Evolutionary conservation across 2,888 invertebrate genomes (phyloP), one percentile per base, ranked within the genome.

Genomic region (Ariolimax columbianus): DNA sequence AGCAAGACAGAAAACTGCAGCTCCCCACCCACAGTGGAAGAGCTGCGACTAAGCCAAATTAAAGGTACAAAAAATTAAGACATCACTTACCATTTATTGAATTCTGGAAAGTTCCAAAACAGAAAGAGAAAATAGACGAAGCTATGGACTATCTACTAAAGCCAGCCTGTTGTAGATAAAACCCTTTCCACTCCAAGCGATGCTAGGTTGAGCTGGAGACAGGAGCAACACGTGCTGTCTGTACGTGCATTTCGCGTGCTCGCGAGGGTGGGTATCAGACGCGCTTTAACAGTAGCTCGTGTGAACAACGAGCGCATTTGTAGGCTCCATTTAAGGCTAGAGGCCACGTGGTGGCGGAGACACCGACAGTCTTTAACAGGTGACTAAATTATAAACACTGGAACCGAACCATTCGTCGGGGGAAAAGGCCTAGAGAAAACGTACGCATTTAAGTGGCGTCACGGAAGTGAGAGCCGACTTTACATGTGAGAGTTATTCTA

Each of bases 311-410:
- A 51, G 33, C 51, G 51, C 51, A 33, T 51, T 26, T 33, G 75
- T 51, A 33, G 47, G 51, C 75, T 75, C 75, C 75, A 75, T 75
- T 75, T 75, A 75, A 75, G 75, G 75, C 51, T 75, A 75, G 75
- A 75, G 19, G 36, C n/a, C 51, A 75, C 51, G 75, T 51, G 47
- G 19, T 51, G 51, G 33, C 23, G 30, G 30, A 30, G 19, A 30
- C 51, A 51, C 33, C 36, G 33, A 75, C 23, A 14, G 75, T 19
- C 36, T 30, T 73, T 7, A 73, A 30, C 40, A 3, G 19, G 38
- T 38, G 70, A 70, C 70, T 70, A 19, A 23, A 23, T 4, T 6
- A 70, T 23, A 70, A 19, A 70, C 70, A 38, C 38, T 40, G 38
- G 33, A 36, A 0, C n/a, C n/a, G n/a, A n/a, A n/a, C n/a, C n/a